These are phyloP conservation scores for Lasioglossum lativentre DNA, from an alignment of 2,888 invertebrate genomes.

Conservation along the genomic window DNA sequence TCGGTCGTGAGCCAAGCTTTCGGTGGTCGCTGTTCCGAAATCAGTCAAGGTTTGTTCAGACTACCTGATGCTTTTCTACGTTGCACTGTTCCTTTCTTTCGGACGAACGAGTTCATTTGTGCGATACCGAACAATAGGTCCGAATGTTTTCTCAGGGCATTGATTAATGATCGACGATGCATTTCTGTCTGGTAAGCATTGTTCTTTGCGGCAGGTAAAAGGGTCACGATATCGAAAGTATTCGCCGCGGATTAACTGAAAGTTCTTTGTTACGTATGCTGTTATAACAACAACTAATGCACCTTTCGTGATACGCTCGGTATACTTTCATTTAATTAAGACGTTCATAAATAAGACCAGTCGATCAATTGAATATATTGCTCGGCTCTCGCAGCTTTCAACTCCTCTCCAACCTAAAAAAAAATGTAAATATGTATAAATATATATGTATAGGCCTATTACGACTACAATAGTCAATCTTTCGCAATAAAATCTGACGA, in stretches of 20 bases:
- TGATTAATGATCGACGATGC: slow-evolving; percentile 69
- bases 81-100: slow-evolving; percentile 24
- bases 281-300: neutral
- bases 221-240: slow-evolving; percentile 48
- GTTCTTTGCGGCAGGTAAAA: slow-evolving; percentile 56
- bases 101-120: slow-evolving; percentile 55
- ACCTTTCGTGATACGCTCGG: neutral
- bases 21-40: slow-evolving; percentile 17
- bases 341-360: neutral
- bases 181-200: slow-evolving; percentile 48
- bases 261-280: slow-evolving; percentile 21
- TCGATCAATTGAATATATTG: slow-evolving; percentile 4
- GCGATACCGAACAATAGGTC: slow-evolving; percentile 46
- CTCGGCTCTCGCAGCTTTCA: neutral
- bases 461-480: too few relatives aligned
- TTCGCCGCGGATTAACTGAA: slow-evolving; percentile 34
- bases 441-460: too few relatives aligned
- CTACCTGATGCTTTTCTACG: slow-evolving; percentile 13
- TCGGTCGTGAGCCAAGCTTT: slow-evolving; percentile 12
- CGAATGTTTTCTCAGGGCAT: slow-evolving; percentile 52
- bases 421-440: neutral
- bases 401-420: neutral
- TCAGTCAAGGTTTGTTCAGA: slow-evolving; percentile 36
- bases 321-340: slow-evolving; percentile 11
- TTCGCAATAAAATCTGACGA: neutral